Base-by-base conservation (phyloP, 2,888 invertebrate species). In the Globia sparganii region DNA sequence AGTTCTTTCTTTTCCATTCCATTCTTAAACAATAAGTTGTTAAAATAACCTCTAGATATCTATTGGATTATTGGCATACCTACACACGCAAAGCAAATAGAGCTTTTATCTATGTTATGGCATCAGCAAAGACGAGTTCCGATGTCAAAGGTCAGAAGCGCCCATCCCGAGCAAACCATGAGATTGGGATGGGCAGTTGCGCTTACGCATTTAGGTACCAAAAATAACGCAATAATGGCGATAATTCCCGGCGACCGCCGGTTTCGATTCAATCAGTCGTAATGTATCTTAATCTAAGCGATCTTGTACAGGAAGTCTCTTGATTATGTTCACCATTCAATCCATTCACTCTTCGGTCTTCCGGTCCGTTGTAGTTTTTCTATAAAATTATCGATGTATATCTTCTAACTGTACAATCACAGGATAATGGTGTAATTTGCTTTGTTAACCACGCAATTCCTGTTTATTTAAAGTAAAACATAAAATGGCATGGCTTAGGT, bases 281-380 rank as follows among this genome's bases (percentile, higher is more conserved):
- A 82, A 79, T 82, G 77, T 64, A 70, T 70, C 80, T 83, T 83
- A 83, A 86, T 81, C 78, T 73, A 73, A 75, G 72, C 75, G 75
- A 83, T 87, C 67, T 77, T 59, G 58, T 74, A 76, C 83, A 80
- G 86, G 87, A 87, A 83, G 73, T 80, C 21, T 65, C 65, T 66
- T 79, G 76, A 87, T 87, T 87, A 87, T 79, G 77, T 79, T 75
- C 84, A 87, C 83, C 80, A 87, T 84, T 81, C 83, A 86, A 77
- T 75, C 64, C 75, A 68, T 77, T 79, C 77, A 66, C 58, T 78
- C 81, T 80, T 86, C 87, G 86, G 86, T 78, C 81, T 80, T 86
- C 87, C 87, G 86, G 65, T 76, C 71, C 6, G 75, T 77, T 80
- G 77, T 81, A 68, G 79, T 66, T 80, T 84, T 84, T 75, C 73